Evolutionary conservation across 2,888 invertebrate species (phyloP).

Genomic region (Stenolophus ochropezus): DNA sequence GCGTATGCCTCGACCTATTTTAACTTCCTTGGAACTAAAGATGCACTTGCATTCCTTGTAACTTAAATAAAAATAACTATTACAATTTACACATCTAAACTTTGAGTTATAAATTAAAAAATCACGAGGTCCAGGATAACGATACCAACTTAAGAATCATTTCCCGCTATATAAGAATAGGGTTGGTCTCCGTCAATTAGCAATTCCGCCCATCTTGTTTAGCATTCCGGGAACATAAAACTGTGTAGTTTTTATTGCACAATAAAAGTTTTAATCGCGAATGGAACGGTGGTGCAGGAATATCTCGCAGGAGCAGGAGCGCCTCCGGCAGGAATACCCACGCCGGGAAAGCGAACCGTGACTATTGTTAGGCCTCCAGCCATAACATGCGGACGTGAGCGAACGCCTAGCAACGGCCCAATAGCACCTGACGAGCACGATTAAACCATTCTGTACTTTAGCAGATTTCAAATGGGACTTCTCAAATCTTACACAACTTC

Average conservation of each 20-base stretch:
- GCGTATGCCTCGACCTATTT: too few species aligned
- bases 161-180: background rate
- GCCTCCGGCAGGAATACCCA: conserved; percentile 4
- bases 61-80: too few species aligned
- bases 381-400: conserved; percentile 56
- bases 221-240: conserved; percentile 57
- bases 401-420: conserved; percentile 5
- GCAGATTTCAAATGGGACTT: too few species aligned
- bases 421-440: conserved; percentile 10
- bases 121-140: too few species aligned
- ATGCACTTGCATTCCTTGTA: too few species aligned
- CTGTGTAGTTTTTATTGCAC: conserved; percentile 51
- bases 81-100: too few species aligned
- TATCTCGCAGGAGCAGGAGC: background rate
- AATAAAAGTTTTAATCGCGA: conserved; percentile 58
- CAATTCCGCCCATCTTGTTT: conserved; percentile 29
- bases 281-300: conserved; percentile 16
- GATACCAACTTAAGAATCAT: too few species aligned
- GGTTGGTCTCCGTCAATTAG: background rate
- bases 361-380: conserved; percentile 54
- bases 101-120: too few species aligned
- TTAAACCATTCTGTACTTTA: background rate
- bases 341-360: conserved; percentile 36
- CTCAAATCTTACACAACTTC: too few species aligned
- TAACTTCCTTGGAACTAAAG: too few species aligned